These are phyloP conservation scores for Gambelia wislizenii DNA, from an alignment of 2,797 vertebrate genomes.

Conservation along the genomic window DNA sequence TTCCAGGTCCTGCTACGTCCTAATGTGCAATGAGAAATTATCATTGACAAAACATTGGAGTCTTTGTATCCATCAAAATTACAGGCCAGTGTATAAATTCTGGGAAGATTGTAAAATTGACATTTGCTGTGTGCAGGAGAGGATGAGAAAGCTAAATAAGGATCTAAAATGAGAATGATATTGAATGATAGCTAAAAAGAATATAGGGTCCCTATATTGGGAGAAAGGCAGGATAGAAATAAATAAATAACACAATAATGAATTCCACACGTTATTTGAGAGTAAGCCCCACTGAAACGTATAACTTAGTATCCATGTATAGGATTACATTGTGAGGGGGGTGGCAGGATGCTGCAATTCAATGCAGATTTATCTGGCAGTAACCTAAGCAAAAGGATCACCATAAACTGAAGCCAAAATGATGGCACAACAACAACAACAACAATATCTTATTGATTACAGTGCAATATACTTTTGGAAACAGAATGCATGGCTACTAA, in stretches of 20 bases:
- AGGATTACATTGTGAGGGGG: neutral
- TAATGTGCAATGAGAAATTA: neutral
- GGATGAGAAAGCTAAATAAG: neutral
- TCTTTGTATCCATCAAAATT: neutral
- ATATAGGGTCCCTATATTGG: too few relatives aligned
- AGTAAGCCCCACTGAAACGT: neutral
- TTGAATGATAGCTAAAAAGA: neutral
- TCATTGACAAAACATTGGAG: neutral
- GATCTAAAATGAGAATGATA: neutral
- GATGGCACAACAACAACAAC: too few relatives aligned
- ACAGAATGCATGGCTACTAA: neutral
- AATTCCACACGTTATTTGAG: neutral
- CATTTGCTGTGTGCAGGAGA: neutral
- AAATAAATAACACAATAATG: too few relatives aligned
- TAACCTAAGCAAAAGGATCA: too few relatives aligned
- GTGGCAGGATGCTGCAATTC: too few relatives aligned
- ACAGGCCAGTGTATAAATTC: neutral
- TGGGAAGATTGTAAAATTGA: neutral
- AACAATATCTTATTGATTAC: neutral
- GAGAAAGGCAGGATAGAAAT: too few relatives aligned
- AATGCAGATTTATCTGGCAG: neutral
- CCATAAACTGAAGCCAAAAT: too few relatives aligned
- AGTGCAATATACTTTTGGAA: neutral
- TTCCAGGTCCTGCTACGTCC: neutral
- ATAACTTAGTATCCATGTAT: neutral